Evolutionary conservation across 2,113 vertebrate genomes (phyloP).

Genomic region (Trogon melanurus): DNA sequence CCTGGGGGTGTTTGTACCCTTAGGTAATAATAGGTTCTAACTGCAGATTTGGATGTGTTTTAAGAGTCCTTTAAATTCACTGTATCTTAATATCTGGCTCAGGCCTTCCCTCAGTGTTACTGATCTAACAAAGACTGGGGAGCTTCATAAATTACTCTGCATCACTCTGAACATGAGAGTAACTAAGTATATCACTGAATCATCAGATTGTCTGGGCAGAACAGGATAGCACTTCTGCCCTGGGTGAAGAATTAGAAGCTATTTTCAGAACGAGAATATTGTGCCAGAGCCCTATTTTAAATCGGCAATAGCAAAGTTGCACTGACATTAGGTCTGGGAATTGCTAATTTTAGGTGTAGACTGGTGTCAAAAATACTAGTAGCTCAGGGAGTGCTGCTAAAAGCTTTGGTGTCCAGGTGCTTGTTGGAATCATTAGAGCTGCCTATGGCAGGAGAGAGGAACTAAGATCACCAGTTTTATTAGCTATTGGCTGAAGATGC

Average conservation of each 20-base stretch:
- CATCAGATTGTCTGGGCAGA: not conserved
- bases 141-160: not conserved
- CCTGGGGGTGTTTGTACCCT: not conserved
- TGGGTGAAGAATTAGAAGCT: slow-evolving; percentile 5
- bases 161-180: not conserved
- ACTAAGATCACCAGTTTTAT: not conserved
- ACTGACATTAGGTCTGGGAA: slow-evolving; percentile 16
- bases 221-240: not conserved
- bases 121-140: not conserved
- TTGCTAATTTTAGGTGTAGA: slow-evolving; percentile 45
- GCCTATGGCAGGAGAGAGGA: not conserved
- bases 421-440: not conserved
- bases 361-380: slow-evolving; percentile 5
- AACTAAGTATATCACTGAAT: not conserved
- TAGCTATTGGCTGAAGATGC: not conserved
- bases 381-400: not conserved
- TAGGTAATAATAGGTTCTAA: not conserved
- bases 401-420: not conserved
- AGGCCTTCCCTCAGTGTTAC: not conserved
- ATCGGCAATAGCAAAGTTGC: slow-evolving; percentile 20
- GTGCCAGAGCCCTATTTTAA: slow-evolving; percentile 43
- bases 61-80: not conserved
- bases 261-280: slow-evolving; percentile 53
- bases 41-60: not conserved
- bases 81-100: not conserved